Conservation (phyloP, 2,113 vertebrate genomes). For the Glareola pratincola region DNA sequence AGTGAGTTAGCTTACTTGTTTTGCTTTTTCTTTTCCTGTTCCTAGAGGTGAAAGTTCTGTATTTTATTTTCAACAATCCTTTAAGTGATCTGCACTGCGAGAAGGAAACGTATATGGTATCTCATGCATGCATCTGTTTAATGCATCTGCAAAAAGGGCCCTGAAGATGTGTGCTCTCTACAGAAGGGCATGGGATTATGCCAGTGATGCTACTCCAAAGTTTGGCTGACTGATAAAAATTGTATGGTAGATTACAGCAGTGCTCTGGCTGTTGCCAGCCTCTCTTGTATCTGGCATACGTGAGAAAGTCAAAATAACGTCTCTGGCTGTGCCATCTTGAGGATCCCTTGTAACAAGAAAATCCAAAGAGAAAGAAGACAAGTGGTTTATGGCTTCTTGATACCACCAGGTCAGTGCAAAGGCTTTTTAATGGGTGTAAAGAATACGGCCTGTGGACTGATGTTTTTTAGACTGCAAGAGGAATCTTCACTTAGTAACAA, state of each 20-base stretch:
- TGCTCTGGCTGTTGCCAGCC: fast-evolving
- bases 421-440: background rate
- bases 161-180: background rate
- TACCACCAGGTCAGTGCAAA: background rate
- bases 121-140: background rate
- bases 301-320: background rate
- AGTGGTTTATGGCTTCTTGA: background rate
- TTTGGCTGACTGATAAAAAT: background rate
- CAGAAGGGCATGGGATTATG: background rate
- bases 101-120: background rate
- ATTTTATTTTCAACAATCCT: background rate
- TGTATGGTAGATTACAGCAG: background rate
- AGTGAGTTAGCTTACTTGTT: background rate
- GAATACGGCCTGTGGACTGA: background rate
- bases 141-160: background rate
- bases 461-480: slow-evolving; percentile 1
- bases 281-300: background rate
- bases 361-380: background rate
- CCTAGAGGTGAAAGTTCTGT: background rate
- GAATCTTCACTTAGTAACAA: background rate
- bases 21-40: no score
- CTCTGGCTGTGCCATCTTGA: background rate
- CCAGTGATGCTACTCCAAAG: background rate
- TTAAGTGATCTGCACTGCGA: background rate
- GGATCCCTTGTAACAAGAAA: background rate